These are phyloP conservation scores for Varecia variegata DNA, from an alignment of 2,797 vertebrate species.

Conservation along the genomic window DNA sequence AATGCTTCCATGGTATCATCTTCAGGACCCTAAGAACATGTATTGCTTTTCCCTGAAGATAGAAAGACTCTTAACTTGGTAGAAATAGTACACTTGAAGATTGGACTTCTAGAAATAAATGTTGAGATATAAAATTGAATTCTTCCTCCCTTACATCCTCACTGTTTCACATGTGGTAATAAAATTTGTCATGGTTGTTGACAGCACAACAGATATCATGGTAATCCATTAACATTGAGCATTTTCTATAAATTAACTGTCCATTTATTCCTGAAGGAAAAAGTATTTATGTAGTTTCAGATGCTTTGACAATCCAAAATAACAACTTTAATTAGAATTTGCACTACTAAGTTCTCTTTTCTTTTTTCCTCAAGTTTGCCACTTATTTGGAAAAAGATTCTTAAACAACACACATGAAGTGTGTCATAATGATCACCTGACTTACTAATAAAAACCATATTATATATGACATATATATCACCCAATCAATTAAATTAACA, in stretches of 20 bases:
- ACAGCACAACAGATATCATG: background rate
- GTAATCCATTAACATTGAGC: background rate
- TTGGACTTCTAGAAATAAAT: conserved; percentile 43
- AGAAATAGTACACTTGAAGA: background rate
- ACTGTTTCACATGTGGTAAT: background rate
- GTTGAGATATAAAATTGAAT: conserved; percentile 37
- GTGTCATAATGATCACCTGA: background rate
- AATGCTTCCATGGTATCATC: background rate
- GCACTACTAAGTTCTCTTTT: background rate
- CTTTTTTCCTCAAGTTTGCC: background rate
- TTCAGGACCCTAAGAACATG: background rate
- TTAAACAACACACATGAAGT: background rate
- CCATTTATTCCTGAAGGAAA: background rate
- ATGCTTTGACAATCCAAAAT: background rate
- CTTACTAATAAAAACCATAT: background rate
- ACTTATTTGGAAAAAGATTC: background rate
- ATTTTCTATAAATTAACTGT: background rate
- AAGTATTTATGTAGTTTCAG: background rate
- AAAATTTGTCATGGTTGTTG: background rate
- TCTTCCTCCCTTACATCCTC: conserved; percentile 25
- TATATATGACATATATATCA: background rate
- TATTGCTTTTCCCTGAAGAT: background rate
- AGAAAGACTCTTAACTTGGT: background rate
- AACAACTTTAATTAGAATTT: background rate
- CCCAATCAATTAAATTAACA: background rate